phyloP scores from a whole-genome alignment of 2,888 invertebrate genomes.

The Euzophera pinguis region DNA sequence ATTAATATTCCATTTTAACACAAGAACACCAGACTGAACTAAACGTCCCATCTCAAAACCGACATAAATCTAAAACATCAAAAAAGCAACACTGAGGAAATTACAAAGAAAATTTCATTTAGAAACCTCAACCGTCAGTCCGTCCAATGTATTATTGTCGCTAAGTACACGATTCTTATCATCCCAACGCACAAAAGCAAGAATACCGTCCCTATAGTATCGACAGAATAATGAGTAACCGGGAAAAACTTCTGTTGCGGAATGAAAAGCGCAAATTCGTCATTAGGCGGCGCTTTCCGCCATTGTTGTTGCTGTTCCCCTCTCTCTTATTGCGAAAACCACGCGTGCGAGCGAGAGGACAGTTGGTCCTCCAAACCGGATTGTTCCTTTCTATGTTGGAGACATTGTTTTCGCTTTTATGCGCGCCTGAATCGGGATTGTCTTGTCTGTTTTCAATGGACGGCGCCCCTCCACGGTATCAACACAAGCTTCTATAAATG shows the following conservation, averaged over 20 bases:
- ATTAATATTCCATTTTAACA: background rate
- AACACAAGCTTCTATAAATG: constrained; percentile 75
- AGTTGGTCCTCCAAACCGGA: constrained; percentile 71
- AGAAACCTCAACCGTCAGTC: constrained; percentile 21
- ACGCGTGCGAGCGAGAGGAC: constrained; percentile 52
- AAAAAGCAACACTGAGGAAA: constrained; percentile 13
- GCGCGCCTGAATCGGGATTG: constrained; percentile 77
- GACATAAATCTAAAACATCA: background rate
- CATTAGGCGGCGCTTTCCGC: constrained; percentile 79
- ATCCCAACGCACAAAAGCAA: constrained; percentile 57
- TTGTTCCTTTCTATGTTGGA: constrained; percentile 80
- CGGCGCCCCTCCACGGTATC: constrained; percentile 78
- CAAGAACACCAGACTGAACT: background rate
- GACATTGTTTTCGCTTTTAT: constrained; percentile 80
- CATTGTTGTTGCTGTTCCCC: constrained; percentile 63
- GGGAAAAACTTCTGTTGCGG: constrained; percentile 80
- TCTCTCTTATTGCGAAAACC: constrained; percentile 31
- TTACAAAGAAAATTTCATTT: constrained; percentile 20
- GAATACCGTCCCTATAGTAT: constrained; percentile 71
- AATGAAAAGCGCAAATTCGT: constrained; percentile 81
- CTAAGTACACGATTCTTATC: constrained; percentile 68
- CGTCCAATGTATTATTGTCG: constrained; percentile 49
- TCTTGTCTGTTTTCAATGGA: constrained; percentile 76
- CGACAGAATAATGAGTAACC: constrained; percentile 76
- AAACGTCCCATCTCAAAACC: background rate